These are phyloP conservation scores for Microtus ochrogaster DNA, from an alignment of 2,113 vertebrate species.

Conservation along the genomic window DNA sequence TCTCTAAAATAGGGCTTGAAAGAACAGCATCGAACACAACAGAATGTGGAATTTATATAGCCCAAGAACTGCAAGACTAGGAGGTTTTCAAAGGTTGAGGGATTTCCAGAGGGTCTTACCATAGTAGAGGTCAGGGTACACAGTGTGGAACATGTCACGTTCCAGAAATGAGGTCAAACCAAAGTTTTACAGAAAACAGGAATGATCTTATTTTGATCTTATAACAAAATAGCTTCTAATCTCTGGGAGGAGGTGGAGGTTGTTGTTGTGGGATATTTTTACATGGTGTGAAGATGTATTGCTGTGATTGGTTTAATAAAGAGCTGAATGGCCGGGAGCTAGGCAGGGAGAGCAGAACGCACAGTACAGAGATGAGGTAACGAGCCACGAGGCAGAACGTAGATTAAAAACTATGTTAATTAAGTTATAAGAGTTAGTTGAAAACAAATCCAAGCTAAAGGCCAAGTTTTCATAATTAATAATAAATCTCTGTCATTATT, in stretches of 20 bases:
- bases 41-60: background rate
- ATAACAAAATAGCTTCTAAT: background rate
- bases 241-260: background rate
- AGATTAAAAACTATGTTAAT: background rate
- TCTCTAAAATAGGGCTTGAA: background rate
- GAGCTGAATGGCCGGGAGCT: background rate
- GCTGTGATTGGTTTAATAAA: background rate
- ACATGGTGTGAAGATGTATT: background rate
- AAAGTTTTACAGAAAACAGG: background rate
- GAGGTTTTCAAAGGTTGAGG: background rate
- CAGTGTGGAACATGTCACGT: background rate
- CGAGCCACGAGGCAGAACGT: background rate
- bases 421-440: background rate
- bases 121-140: background rate
- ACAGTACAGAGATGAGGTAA: background rate
- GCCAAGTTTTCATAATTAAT: background rate
- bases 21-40: background rate
- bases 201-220: background rate
- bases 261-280: background rate
- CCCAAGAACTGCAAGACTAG: background rate
- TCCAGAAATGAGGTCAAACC: background rate
- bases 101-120: background rate
- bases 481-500: background rate
- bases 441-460: background rate
- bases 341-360: background rate